A percentile compares a stretch with the other conserved stretches of the same genome.
Conservation (phyloP, 2,888 invertebrate species). For the Andrena flavipes region DNA sequence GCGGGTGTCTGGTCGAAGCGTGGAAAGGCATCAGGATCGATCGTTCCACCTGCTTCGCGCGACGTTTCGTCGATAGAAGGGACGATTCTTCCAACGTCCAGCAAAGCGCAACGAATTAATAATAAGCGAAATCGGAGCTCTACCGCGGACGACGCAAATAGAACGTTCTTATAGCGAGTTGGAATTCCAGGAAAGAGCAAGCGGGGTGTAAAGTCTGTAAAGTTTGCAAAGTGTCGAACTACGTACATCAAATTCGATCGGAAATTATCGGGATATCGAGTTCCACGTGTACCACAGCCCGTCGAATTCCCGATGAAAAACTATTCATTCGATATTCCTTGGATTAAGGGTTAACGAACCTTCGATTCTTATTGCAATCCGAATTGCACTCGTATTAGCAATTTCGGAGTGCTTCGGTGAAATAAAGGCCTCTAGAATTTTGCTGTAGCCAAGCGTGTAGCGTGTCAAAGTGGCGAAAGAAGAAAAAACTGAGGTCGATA, state of each 20-base stretch:
- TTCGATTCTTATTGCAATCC: no score
- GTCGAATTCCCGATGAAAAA: no score
- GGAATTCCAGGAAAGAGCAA: not conserved
- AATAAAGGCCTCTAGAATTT: no score
- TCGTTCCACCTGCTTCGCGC: not conserved
- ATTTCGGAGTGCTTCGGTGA: no score
- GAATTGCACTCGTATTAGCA: no score
- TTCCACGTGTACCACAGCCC: no score
- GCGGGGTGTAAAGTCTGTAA: no score
- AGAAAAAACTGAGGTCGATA: not conserved
- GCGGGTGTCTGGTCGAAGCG: slow-evolving; percentile 4
- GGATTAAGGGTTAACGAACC: no score
- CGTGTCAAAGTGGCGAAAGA: not conserved
- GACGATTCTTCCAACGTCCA: slow-evolving; percentile 14
- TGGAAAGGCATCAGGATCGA: slow-evolving; percentile 30
- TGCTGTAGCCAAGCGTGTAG: no score
- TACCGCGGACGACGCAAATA: not conserved
- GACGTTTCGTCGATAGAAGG: slow-evolving; percentile 19
- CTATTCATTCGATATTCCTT: no score
- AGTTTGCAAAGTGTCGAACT: not conserved
- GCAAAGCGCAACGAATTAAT: slow-evolving; percentile 49
- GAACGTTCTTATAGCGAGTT: not conserved
- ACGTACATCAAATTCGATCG: no score
- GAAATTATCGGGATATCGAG: no score
- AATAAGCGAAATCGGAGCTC: slow-evolving; percentile 41